phyloP scores from a whole-genome alignment of 2,113 vertebrate species.

The Anguilla rostrata region DNA sequence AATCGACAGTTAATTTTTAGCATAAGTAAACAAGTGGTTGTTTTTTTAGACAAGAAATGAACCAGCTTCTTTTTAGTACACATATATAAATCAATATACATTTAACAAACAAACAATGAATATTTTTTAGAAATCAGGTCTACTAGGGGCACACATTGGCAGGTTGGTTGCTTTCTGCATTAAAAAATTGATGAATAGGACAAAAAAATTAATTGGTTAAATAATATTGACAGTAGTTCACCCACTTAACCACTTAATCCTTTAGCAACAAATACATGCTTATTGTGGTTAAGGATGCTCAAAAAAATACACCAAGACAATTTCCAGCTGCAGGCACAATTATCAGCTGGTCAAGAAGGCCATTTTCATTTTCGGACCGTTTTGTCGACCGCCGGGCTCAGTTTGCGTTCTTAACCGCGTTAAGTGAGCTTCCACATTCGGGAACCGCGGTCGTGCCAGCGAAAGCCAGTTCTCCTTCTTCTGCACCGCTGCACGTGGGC shows the following conservation, averaged over 20 bases:
- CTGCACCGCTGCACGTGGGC: neutral
- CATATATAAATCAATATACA: no score
- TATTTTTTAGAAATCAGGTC: no score
- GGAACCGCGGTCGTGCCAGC: neutral
- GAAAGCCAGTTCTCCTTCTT: neutral
- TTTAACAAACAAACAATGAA: no score
- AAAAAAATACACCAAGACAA: no score
- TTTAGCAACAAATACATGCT: no score
- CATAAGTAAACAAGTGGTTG: neutral
- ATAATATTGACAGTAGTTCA: no score
- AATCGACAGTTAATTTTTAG: neutral
- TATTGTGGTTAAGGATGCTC: no score
- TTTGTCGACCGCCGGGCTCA: neutral
- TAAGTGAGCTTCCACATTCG: neutral
- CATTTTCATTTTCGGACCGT: neutral
- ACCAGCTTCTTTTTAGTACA: neutral
- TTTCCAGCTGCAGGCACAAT: neutral
- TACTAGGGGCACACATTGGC: no score
- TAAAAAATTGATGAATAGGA: no score
- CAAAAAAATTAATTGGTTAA: no score
- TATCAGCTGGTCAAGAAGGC: neutral
- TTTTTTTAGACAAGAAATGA: neutral
- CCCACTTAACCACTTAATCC: no score
- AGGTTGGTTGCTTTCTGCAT: no score
- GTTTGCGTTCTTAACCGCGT: neutral